Evolutionary conservation across 2,888 invertebrate genomes (phyloP), one percentile per base, ranked within the genome.

Genomic region (Drosophila mettleri): DNA sequence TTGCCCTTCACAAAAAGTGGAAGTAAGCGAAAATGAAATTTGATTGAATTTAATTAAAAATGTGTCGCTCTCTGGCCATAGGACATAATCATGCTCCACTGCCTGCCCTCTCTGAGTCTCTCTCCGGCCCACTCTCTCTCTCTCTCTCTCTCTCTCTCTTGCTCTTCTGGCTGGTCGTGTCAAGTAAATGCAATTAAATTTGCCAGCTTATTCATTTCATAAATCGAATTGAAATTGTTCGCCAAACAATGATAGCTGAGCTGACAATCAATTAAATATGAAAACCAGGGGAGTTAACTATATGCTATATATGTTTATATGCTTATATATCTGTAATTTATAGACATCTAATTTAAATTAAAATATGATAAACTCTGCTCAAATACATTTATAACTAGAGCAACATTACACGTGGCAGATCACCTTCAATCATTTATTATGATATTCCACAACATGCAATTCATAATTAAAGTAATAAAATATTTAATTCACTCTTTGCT

Each of bases 41-140:
- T 69, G 67, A 64, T 79, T 62, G 51, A 61, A 83, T 88, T 83
- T 79, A 88, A 83, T 86, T 83, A 88, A 88, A 83, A 86, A 76
- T 74, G 61, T 67, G 60, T 67, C 79, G 27, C 52, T 22, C 48
- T 22, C 45, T 60, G 58, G 39, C 48, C 48, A 49, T 18, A 41
- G 66, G 10, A 53, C 27, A 62, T 54, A 41, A 69, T 61, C 48
- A 45, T 38, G 18, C 16, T 3, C 16, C n/a, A 12, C n/a, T n/a
- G n/a, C n/a, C n/a, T n/a, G n/a, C n/a, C n/a, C n/a, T n/a, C n/a
- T n/a, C n/a, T n/a, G n/a, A n/a, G n/a, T 10, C 31, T 31, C 16
- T 8, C 20, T 14, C 41, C n/a, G n/a, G 4, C 10, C 2, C n/a
- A 4, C 24, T n/a, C 20, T 10, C 3, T 27, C 16, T 4, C 20